phyloP scores from a whole-genome alignment of 2,113 vertebrate species.

The Danionella cerebrum region DNA sequence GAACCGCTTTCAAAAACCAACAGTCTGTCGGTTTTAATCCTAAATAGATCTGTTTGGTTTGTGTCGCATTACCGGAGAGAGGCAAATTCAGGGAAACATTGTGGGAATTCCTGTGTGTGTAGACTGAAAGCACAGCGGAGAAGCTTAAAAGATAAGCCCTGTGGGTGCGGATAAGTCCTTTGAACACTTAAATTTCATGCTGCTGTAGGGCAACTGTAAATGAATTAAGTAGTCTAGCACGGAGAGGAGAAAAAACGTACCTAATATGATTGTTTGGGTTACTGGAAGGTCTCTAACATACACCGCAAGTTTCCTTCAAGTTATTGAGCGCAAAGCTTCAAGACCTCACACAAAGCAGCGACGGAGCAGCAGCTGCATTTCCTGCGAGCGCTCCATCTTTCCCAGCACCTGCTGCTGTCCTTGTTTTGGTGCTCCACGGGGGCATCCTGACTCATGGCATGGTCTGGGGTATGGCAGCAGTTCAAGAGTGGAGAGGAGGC shows the following conservation, averaged over 20 bases:
- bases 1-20: not conserved
- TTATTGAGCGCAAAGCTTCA: too few relatives aligned
- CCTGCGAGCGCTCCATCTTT: too few relatives aligned
- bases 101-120: conserved; percentile 13
- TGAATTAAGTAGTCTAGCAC: conserved; percentile 11
- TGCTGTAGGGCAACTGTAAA: conserved; percentile 1
- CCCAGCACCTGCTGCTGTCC: too few relatives aligned
- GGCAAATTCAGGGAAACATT: not conserved
- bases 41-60: not conserved
- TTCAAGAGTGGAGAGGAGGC: too few relatives aligned
- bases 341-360: too few relatives aligned
- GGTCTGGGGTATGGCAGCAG: too few relatives aligned
- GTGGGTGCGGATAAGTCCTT: conserved; percentile 27
- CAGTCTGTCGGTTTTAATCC: conserved; percentile 6
- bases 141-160: conserved; percentile 34
- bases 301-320: too few relatives aligned
- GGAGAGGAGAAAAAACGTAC: not conserved
- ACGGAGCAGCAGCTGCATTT: too few relatives aligned
- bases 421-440: too few relatives aligned
- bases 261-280: too few relatives aligned
- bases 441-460: too few relatives aligned
- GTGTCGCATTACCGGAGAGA: conserved; percentile 17
- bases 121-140: conserved; percentile 17
- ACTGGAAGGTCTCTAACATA: too few relatives aligned
- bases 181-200: conserved; percentile 28